phyloP scores from a whole-genome alignment of 2,113 vertebrate genomes.

The Cyanoderma ruficeps region DNA sequence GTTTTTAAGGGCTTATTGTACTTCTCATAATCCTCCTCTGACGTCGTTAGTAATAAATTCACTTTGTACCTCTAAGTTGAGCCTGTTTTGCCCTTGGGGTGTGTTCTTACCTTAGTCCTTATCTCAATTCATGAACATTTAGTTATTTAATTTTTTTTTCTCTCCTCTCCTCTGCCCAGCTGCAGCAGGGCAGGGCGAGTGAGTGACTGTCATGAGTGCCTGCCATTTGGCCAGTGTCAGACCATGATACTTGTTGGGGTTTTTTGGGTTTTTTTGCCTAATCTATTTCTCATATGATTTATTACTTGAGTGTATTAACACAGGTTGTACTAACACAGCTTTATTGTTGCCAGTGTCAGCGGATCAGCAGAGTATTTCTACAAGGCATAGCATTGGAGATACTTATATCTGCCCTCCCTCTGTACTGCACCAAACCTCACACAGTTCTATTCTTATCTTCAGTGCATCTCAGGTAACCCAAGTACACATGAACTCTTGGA shows the following conservation, averaged over 20 bases:
- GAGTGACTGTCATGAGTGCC: neutral
- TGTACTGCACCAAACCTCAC: neutral
- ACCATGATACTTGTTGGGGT: neutral
- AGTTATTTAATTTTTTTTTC: neutral
- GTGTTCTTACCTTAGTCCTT: neutral
- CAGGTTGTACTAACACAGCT: neutral
- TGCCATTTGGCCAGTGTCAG: neutral
- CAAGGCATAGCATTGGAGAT: neutral
- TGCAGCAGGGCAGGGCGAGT: neutral
- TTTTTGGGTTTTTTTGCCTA: neutral
- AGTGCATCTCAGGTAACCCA: neutral
- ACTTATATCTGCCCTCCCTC: neutral
- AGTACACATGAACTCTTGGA: neutral
- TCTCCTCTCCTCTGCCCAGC: neutral
- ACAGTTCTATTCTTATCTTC: neutral
- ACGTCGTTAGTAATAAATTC: neutral
- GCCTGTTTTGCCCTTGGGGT: neutral
- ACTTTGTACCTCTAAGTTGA: neutral
- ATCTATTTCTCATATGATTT: neutral
- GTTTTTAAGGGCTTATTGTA: neutral
- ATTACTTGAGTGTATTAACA: neutral
- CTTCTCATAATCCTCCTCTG: neutral
- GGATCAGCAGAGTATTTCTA: neutral
- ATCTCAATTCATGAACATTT: neutral
- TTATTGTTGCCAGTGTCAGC: neutral